Conservation (phyloP, 1,140 invertebrate genomes). For the Acromyrmex echinatior region DNA sequence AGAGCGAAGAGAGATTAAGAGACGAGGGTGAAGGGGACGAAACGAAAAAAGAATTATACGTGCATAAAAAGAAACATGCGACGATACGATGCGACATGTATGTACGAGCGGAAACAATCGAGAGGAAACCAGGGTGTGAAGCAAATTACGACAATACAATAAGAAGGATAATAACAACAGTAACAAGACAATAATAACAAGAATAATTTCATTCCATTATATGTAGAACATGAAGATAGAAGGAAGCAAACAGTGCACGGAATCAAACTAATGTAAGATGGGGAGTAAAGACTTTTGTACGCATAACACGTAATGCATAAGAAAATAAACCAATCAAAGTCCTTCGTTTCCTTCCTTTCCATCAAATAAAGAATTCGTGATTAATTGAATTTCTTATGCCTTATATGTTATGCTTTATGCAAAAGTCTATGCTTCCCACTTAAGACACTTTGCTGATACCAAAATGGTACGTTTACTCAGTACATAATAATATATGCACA, state of each 20-base stretch:
- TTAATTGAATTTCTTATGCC: no score
- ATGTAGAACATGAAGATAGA: slow-evolving; percentile 35
- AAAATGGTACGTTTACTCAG: background rate
- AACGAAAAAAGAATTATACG: slow-evolving; percentile 62
- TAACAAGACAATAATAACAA: slow-evolving; percentile 58
- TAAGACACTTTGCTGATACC: slow-evolving; percentile 19
- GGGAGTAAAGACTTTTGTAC: no score
- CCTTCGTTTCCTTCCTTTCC: no score
- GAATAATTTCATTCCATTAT: slow-evolving; percentile 51
- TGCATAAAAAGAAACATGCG: slow-evolving; percentile 60
- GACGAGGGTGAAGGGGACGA: slow-evolving; percentile 46
- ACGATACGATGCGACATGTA: slow-evolving; percentile 23
- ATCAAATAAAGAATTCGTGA: no score
- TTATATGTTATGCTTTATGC: no score
- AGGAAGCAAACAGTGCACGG: slow-evolving; percentile 33
- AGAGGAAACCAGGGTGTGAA: slow-evolving; percentile 30
- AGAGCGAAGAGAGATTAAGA: slow-evolving; percentile 70
- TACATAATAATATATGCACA: slow-evolving; percentile 2
- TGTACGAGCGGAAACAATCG: slow-evolving; percentile 40
- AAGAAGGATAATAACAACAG: slow-evolving; percentile 32
- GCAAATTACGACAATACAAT: slow-evolving; percentile 51
- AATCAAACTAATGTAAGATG: background rate
- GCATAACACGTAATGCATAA: no score
- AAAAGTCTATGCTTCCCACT: no score
- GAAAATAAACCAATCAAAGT: no score